Evolutionary conservation across 2,797 vertebrate genomes (phyloP).

Genomic region (Pagetopsis macropterus): DNA sequence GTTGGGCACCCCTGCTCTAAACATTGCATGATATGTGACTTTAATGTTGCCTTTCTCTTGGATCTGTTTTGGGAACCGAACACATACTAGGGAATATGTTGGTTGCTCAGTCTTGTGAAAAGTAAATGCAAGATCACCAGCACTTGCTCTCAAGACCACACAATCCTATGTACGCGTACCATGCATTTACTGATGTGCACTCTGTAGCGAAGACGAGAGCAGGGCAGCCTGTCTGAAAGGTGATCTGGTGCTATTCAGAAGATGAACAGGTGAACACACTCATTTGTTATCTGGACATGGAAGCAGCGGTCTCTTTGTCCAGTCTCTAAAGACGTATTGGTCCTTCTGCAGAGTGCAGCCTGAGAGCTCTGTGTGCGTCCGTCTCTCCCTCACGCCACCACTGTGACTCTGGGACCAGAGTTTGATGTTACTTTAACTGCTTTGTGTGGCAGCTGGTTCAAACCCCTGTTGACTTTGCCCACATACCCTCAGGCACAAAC

Average conservation of each 20-base stretch:
- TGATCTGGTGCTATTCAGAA: conserved; percentile 49
- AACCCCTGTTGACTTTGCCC: conserved; percentile 62
- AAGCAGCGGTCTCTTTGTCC: conserved; percentile 51
- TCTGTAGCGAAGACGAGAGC: neutral
- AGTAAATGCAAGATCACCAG: neutral
- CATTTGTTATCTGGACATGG: conserved; percentile 32
- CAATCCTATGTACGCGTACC: neutral
- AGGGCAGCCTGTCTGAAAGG: conserved; percentile 32
- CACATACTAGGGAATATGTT: neutral
- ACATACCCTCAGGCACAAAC: conserved; percentile 56
- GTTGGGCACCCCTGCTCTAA: no score
- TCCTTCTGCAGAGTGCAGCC: conserved; percentile 31
- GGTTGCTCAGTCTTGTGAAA: neutral
- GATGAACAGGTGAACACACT: conserved; percentile 68
- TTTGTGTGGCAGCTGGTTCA: conserved; percentile 79
- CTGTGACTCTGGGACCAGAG: conserved; percentile 62
- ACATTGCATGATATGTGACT: no score
- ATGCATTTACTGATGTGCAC: neutral
- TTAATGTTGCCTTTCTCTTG: neutral
- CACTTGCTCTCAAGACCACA: neutral
- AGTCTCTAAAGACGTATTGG: conserved; percentile 57
- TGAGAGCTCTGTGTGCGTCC: conserved; percentile 32
- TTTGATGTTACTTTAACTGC: conserved; percentile 72
- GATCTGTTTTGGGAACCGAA: neutral
- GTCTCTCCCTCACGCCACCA: conserved; percentile 36